These are phyloP conservation scores for Cyphomyrus plagiostoma DNA, from an alignment of 2,113 vertebrate genomes.

Conservation along the genomic window DNA sequence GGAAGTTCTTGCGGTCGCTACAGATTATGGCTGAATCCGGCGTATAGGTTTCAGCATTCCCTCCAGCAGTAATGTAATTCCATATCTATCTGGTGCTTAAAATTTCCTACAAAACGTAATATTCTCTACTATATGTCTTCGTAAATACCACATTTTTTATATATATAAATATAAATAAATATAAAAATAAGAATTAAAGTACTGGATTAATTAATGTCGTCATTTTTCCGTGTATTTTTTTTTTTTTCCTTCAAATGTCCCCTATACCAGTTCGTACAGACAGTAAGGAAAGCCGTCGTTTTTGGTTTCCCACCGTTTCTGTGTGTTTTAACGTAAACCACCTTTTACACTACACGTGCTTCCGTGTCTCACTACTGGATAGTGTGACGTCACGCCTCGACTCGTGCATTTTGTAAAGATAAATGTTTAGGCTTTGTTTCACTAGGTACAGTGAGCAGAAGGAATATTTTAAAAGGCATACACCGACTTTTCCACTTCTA, in stretches of 20 bases:
- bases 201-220: not conserved
- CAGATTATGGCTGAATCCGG: not conserved
- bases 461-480: not conserved
- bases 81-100: conserved; percentile 11
- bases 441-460: not conserved
- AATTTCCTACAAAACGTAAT: not conserved
- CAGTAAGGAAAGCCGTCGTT: not conserved
- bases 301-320: not conserved
- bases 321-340: not conserved
- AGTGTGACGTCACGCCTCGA: not conserved
- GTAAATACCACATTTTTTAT: not conserved
- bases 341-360: conserved; percentile 6
- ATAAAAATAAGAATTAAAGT: not conserved
- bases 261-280: not conserved
- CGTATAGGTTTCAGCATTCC: not conserved
- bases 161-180: too few species aligned
- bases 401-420: not conserved
- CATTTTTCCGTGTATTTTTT: not conserved
- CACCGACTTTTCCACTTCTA: not conserved
- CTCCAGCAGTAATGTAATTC: conserved; percentile 2
- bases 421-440: not conserved
- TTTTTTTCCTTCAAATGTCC: not conserved
- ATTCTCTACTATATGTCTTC: not conserved
- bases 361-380: conserved; percentile 21
- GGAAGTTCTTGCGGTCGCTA: not conserved